A percentile compares a stretch with the other conserved stretches of the same genome.
Evolutionary conservation across 2,888 invertebrate genomes (phyloP).

Genomic region (Steinernema carpocapsae): DNA sequence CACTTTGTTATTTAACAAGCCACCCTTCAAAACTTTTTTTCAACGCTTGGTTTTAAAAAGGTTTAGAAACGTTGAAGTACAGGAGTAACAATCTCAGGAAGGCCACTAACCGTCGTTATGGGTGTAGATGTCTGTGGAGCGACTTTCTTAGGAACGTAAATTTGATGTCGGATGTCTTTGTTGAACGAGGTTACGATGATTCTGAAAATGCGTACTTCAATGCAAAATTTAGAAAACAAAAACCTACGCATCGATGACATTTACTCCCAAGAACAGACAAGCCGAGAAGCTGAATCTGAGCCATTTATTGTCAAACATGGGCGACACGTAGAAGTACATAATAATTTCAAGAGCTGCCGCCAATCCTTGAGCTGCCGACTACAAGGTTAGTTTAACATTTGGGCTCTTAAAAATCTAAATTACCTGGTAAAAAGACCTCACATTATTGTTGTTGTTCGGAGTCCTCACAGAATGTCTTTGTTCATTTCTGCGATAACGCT

Average conservation of each 20-base stretch:
- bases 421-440: conserved; percentile 1
- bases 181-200: conserved; percentile 3
- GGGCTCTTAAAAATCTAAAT: neutral
- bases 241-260: neutral
- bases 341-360: neutral
- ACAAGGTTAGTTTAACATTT: neutral
- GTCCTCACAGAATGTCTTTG: no score
- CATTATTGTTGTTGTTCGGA: neutral
- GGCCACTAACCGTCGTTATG: no score
- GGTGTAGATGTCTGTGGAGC: no score
- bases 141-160: conserved; percentile 4
- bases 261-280: neutral
- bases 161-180: conserved; percentile 8
- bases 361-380: conserved; percentile 3
- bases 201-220: neutral
- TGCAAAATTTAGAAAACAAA: neutral
- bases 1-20: no score
- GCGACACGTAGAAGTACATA: conserved; percentile 2
- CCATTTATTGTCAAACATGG: neutral
- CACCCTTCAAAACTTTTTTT: no score
- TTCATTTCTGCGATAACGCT: neutral
- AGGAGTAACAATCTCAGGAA: no score
- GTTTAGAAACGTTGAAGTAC: no score
- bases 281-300: neutral
- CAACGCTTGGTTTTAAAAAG: no score